phyloP scores from a whole-genome alignment of 2,797 vertebrate species.

The Microcaecilia unicolor region DNA sequence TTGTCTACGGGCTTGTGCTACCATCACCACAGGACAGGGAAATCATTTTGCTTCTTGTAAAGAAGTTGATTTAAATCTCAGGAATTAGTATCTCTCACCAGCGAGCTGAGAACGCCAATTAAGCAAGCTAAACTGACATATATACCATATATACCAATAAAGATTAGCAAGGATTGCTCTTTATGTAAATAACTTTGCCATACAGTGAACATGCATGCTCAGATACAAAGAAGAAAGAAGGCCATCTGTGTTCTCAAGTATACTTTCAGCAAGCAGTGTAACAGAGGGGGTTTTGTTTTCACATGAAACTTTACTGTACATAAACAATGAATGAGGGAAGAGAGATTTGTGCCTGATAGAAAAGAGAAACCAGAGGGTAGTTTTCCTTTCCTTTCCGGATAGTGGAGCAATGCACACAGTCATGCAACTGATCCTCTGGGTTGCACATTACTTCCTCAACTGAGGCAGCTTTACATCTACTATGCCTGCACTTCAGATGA shows the following conservation, averaged over 20 bases:
- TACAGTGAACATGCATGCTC: neutral
- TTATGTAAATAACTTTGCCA: neutral
- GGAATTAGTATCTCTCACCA: neutral
- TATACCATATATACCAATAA: neutral
- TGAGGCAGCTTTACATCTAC: no score
- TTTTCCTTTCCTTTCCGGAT: conserved; percentile 2
- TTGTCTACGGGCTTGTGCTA: no score
- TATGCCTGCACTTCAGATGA: no score
- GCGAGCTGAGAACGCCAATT: conserved; percentile 1
- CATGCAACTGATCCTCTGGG: no score
- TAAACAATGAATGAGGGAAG: conserved; percentile 9
- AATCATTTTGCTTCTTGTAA: neutral
- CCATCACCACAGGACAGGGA: no score
- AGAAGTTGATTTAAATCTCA: neutral
- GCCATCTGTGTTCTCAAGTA: no score
- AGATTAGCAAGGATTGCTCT: neutral
- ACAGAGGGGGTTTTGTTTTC: no score
- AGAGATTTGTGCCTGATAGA: conserved; percentile 7
- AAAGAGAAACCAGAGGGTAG: conserved; percentile 11
- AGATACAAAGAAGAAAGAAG: neutral
- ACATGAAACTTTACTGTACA: conserved; percentile 4
- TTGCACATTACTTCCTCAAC: no score
- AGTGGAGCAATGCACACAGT: neutral
- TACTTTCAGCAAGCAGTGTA: no score
- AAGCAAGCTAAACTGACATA: neutral